Conservation (phyloP, 1,140 invertebrate species). For the Andricus grossulariae region DNA sequence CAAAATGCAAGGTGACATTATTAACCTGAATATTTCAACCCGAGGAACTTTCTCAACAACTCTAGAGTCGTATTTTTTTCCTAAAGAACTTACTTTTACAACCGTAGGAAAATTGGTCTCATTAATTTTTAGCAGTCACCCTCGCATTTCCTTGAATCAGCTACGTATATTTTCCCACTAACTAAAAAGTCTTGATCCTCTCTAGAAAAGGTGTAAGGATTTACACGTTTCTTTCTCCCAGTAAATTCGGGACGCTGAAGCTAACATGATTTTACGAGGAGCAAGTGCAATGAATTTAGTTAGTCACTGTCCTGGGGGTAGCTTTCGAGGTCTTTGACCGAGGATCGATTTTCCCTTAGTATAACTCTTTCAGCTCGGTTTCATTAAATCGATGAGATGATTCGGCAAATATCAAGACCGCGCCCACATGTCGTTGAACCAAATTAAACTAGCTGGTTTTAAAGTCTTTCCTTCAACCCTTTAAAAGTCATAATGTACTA, state of each 20-base stretch:
- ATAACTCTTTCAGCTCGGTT: slow-evolving; percentile 25
- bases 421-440: neutral
- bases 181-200: neutral
- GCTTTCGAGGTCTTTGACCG: slow-evolving; percentile 49
- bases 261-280: slow-evolving; percentile 26
- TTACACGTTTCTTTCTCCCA: neutral
- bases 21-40: slow-evolving; percentile 1
- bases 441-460: neutral
- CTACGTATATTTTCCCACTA: neutral
- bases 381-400: slow-evolving; percentile 26
- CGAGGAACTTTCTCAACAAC: neutral
- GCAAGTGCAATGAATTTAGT: slow-evolving; percentile 30
- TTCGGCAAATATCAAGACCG: slow-evolving; percentile 29
- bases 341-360: slow-evolving; percentile 42
- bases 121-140: slow-evolving; percentile 20
- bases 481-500: too few species aligned
- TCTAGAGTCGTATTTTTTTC: neutral
- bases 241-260: neutral
- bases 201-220: neutral
- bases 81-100: neutral
- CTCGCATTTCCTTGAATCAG: neutral
- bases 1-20: neutral
- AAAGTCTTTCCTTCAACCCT: neutral
- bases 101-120: slow-evolving; percentile 20
- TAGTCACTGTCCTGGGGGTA: slow-evolving; percentile 36